phyloP scores from a whole-genome alignment of 1,140 invertebrate species.

The Eriocheir sinensis region DNA sequence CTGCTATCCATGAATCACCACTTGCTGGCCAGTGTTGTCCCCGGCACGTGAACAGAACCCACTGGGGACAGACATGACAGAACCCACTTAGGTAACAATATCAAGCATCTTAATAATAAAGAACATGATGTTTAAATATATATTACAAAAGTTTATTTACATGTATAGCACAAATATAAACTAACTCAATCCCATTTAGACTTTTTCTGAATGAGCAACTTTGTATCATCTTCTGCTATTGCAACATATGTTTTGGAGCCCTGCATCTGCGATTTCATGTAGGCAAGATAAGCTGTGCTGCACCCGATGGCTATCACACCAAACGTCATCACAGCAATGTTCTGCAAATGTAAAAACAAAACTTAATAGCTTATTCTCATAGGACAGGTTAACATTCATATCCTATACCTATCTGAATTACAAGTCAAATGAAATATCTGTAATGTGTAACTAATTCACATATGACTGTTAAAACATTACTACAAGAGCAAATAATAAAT shows the following conservation, averaged over 20 bases:
- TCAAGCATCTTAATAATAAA: neutral
- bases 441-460: too few relatives aligned
- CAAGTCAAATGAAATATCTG: neutral
- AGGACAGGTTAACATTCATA: neutral
- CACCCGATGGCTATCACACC: conserved; percentile 76
- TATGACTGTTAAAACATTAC: too few relatives aligned
- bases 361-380: neutral
- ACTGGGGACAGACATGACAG: too few relatives aligned
- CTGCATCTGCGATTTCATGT: conserved; percentile 76
- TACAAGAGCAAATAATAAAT: too few relatives aligned
- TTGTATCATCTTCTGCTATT: conserved; percentile 75
- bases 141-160: neutral
- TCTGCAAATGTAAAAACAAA: conserved; percentile 38
- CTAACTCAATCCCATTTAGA: conserved; percentile 78
- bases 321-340: conserved; percentile 74
- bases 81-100: too few relatives aligned
- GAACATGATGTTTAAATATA: neutral
- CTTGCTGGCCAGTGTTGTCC: too few relatives aligned
- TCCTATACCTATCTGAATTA: neutral
- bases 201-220: conserved; percentile 59
- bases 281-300: conserved; percentile 78
- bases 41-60: too few relatives aligned
- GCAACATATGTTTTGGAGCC: conserved; percentile 75
- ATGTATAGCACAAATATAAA: neutral
- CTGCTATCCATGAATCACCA: too few relatives aligned